Evolutionary conservation across 2,888 invertebrate genomes (phyloP).

Genomic region (Panzeria rudis): DNA sequence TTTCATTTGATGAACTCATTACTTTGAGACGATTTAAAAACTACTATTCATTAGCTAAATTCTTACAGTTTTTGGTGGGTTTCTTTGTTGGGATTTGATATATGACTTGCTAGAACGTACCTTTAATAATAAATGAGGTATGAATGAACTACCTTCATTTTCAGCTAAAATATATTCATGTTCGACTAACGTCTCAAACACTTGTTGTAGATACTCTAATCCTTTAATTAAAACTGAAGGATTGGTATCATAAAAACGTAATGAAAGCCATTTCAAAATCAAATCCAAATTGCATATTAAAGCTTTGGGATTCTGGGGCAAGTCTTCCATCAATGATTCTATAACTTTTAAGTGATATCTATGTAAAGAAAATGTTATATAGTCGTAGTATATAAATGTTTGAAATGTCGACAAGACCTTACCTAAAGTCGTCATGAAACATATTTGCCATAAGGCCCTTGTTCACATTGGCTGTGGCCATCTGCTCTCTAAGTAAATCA

Average conservation of each 20-base stretch:
- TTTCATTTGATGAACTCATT: too few relatives aligned
- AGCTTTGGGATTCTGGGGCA: constrained; percentile 90
- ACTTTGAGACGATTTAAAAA: too few relatives aligned
- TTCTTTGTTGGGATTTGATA: background rate
- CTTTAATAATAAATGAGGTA: constrained; percentile 97
- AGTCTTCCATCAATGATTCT: constrained; percentile 93
- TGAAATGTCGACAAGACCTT: constrained; percentile 59
- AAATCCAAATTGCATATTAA: constrained; percentile 96
- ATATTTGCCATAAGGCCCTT: constrained; percentile 94
- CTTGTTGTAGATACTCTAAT: constrained; percentile 94
- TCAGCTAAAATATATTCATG: constrained; percentile 94
- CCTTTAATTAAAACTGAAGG: constrained; percentile 97
- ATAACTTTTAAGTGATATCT: constrained; percentile 98
- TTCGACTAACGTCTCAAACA: constrained; percentile 92
- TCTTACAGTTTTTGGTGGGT: too few relatives aligned
- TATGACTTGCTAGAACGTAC: constrained; percentile 82
- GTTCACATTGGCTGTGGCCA: constrained; percentile 94
- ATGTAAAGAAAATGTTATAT: constrained; percentile 74
- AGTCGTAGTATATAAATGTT: background rate
- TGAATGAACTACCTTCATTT: constrained; percentile 95
- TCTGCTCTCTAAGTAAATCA: constrained; percentile 94
- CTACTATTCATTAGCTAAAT: too few relatives aligned
- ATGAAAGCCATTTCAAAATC: constrained; percentile 97
- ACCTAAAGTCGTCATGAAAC: constrained; percentile 97
- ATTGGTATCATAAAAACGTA: constrained; percentile 99